Percentiles rank a stretch among this genome's conserved stretches.
phyloP scores from a whole-genome alignment of 2,113 vertebrate species.

The Heterochromis multidens region DNA sequence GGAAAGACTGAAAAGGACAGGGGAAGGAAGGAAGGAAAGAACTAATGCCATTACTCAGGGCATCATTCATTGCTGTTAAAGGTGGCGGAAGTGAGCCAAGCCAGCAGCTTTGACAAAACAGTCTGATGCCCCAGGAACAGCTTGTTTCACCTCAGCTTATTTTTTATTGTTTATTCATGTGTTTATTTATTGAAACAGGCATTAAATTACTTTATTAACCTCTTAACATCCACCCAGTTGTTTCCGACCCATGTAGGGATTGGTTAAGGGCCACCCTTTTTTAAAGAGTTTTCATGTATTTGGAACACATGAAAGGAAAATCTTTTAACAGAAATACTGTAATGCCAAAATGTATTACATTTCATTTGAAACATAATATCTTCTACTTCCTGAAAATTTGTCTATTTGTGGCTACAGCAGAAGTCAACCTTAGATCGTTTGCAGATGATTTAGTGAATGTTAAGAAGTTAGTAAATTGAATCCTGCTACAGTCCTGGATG shows the following conservation, averaged over 20 bases:
- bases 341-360: rapidly evolving
- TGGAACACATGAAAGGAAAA: not conserved
- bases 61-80: too few species aligned
- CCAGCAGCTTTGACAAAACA: too few species aligned
- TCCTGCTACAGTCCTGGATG: not conserved
- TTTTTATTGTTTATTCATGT: not conserved
- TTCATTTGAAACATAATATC: not conserved
- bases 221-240: not conserved
- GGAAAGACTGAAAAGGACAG: not conserved
- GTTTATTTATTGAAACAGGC: not conserved
- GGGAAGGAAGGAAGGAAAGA: not conserved
- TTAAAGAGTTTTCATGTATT: not conserved
- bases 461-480: not conserved
- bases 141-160: not conserved
- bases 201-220: not conserved
- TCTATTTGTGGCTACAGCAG: not conserved
- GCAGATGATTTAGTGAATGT: not conserved
- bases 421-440: not conserved
- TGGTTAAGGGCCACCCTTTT: rapidly evolving
- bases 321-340: not conserved
- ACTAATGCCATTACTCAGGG: not conserved
- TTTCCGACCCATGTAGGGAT: not conserved
- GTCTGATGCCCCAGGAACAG: not conserved
- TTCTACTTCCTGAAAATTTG: not conserved
- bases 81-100: too few species aligned